Evolutionary conservation across 2,888 invertebrate species (phyloP), one percentile per base, ranked within the genome.

Genomic region (Phoenoteleia sp.): DNA sequence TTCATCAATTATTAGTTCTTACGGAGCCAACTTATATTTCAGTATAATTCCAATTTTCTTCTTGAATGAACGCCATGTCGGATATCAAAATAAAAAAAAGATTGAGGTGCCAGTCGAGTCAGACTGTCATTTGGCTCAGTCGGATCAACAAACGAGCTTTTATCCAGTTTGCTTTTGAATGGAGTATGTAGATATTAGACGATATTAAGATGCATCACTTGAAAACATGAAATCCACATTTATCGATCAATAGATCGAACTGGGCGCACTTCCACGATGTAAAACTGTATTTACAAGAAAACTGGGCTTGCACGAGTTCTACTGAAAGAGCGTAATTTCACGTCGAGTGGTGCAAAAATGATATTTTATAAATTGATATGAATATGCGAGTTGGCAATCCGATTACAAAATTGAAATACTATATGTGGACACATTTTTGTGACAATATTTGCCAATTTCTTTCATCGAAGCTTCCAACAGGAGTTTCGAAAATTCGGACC

Each of bases 1-100:
- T 84, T 81, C 83, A 77, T 83, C 81, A 83, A 86, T 83, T 86
- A 83, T 74, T 67, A 69, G 49, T 76, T 81, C 54, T 83, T 77
- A 81, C 33, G 62, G 25, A 62, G 66, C 33, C 64, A 69, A 83
- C 74, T 86, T 86, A 88, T 87, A 88, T 87, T 89, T 89, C 89
- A 89, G 88, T 88, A 89, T 91, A 90, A 92, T 91, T 91, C 88
- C 89, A 92, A 91, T 92, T 92, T 91, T 90, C 91, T 87, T 87
- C 89, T 75, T 75, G 89, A 88, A 82, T 71, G 88, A 88, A 79
- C 85, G 69, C 88, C 64, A 75, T 67, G 71, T 64, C 84, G 69
- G 64, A 86, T 82, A 74, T 84, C 75, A 54, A 25, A 49, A 47
- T 6, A 81, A 71, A 74, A 83, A 81, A 76, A 45, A 25, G 27